Conservation (phyloP, 2,888 invertebrate genomes). For the Epinotia brunnichana region DNA sequence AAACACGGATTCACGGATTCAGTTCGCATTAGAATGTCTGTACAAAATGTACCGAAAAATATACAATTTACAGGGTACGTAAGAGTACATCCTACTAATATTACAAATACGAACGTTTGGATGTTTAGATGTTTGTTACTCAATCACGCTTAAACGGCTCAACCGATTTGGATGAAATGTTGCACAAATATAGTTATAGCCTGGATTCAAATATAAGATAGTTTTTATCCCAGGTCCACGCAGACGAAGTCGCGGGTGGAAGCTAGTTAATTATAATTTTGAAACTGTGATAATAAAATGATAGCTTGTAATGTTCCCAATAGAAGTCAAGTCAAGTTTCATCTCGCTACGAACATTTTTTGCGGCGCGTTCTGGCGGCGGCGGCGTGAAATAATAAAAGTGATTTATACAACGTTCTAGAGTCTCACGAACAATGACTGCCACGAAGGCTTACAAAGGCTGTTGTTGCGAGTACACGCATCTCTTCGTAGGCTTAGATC, state of each 20-base stretch:
- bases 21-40: background rate
- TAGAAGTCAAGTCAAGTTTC: conserved; percentile 18
- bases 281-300: background rate
- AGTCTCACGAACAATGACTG: conserved; percentile 31
- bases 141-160: too few species aligned
- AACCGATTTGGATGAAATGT: too few species aligned
- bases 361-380: conserved; percentile 1
- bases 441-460: conserved; percentile 23
- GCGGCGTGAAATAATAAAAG: conserved; percentile 36
- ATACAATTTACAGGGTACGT: background rate
- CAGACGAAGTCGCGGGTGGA: too few species aligned
- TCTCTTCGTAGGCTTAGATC: conserved; percentile 1
- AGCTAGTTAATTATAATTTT: background rate
- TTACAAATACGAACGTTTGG: too few species aligned
- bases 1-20: too few species aligned
- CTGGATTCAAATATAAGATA: too few species aligned
- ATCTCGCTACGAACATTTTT: conserved; percentile 16
- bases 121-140: too few species aligned
- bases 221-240: too few species aligned
- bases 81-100: background rate
- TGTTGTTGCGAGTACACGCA: conserved; percentile 33
- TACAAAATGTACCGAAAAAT: background rate
- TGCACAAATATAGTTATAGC: too few species aligned
- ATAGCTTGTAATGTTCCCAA: background rate
- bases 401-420: conserved; percentile 31